Percentiles rank a stretch among this genome's conserved stretches.
Conservation (phyloP, 2,797 vertebrate genomes). For the Syndactyla subalaris region DNA sequence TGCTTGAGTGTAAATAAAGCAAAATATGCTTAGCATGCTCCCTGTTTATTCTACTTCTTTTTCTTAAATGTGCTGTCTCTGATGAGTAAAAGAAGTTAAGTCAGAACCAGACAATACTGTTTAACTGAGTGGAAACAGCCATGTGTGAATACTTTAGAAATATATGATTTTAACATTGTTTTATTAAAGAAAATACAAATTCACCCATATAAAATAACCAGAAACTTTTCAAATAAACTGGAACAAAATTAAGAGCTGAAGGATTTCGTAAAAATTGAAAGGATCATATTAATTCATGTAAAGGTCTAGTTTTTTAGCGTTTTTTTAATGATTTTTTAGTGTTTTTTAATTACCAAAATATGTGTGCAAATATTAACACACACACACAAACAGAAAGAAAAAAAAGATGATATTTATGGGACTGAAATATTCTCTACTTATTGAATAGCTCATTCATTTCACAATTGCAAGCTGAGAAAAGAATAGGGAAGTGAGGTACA, state of each 20-base stretch:
- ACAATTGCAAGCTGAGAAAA: neutral
- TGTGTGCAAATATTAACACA: rapidly evolving
- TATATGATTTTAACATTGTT: neutral
- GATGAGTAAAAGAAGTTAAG: neutral
- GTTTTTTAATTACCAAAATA: neutral
- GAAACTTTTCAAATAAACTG: neutral
- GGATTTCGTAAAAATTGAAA: neutral
- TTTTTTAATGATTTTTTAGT: neutral
- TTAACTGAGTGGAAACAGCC: neutral
- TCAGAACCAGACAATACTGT: neutral
- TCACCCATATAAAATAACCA: neutral
- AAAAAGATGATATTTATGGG: neutral
- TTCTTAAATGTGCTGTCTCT: neutral
- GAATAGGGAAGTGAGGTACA: rapidly evolving
- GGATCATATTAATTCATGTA: neutral
- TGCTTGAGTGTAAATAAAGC: neutral
- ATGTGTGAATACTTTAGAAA: neutral
- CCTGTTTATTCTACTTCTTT: neutral
- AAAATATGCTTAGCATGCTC: neutral
- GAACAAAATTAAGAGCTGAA: neutral
- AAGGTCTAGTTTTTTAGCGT: neutral
- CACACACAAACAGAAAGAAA: neutral
- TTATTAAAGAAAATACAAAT: neutral
- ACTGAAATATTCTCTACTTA: neutral
- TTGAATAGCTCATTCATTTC: neutral